Conservation (phyloP, 2,113 vertebrate genomes). For the Podocnemis expansa region DNA sequence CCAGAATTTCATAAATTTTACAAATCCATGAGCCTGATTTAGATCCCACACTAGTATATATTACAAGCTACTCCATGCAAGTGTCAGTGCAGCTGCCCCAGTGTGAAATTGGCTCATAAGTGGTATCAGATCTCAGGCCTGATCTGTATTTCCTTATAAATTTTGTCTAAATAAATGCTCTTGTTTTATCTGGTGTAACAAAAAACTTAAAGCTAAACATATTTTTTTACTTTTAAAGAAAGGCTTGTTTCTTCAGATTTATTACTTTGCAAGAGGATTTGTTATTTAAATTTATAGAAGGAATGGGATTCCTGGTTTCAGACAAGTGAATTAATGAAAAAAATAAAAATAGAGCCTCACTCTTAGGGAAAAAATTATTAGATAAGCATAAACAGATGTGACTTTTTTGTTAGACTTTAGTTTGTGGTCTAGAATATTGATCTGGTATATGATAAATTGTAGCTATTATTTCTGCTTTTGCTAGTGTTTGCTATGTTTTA, state of each 20-base stretch:
- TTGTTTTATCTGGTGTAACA: background rate
- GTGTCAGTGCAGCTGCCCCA: background rate
- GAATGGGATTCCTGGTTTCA: background rate
- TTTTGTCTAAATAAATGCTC: background rate
- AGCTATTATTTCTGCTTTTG: constrained; percentile 8
- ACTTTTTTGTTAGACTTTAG: background rate
- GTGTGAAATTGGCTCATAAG: background rate
- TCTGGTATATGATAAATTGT: background rate
- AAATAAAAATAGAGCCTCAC: constrained; percentile 8
- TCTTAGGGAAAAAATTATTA: background rate
- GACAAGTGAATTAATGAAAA: background rate
- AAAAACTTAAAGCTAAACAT: background rate
- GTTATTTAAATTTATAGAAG: constrained; percentile 3
- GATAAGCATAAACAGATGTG: background rate
- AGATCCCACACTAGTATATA: background rate
- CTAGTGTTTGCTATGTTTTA: background rate
- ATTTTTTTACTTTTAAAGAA: background rate
- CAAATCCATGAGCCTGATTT: background rate
- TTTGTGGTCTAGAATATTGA: background rate
- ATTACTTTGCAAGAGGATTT: background rate
- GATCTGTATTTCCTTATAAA: background rate
- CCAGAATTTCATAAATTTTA: background rate
- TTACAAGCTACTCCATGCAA: background rate
- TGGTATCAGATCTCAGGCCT: background rate
- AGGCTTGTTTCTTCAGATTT: constrained; percentile 7